phyloP scores from a whole-genome alignment of 2,113 vertebrate species.

The Melospiza georgiana region DNA sequence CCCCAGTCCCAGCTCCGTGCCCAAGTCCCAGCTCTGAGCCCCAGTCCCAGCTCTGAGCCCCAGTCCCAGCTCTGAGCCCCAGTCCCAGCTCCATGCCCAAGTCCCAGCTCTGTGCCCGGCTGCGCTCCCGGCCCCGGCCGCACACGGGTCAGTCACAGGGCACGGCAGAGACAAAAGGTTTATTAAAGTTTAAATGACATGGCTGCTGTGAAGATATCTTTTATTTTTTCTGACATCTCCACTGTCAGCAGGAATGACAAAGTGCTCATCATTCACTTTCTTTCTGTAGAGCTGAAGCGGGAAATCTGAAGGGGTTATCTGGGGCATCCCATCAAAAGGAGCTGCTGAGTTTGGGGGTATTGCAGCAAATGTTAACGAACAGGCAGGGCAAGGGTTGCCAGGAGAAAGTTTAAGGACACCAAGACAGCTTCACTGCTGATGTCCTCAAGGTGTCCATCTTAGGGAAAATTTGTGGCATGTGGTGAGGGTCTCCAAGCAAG shows the following conservation, averaged over 20 bases:
- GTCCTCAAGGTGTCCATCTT: not conserved
- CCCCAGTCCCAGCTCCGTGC: no score
- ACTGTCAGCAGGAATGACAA: not conserved
- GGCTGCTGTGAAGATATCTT: not conserved
- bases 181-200: conserved; percentile 22
- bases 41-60: no score
- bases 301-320: not conserved
- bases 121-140: not conserved
- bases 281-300: not conserved
- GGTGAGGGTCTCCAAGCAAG: not conserved
- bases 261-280: not conserved
- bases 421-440: not conserved
- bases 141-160: rapidly evolving
- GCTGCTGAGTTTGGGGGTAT: not conserved
- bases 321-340: not conserved
- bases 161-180: not conserved
- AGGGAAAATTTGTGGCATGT: not conserved
- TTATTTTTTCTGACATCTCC: conserved; percentile 23
- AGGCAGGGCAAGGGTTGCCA: not conserved
- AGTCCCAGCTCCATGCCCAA: no score
- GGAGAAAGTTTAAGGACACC: not conserved
- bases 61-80: no score
- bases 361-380: not conserved
- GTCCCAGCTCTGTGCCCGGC: not conserved
- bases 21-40: no score